Percentiles rank a stretch among this genome's conserved stretches.
These are phyloP conservation scores for Drosophila malerkotliana DNA, from an alignment of 1,140 invertebrate species.

Conservation along the genomic window DNA sequence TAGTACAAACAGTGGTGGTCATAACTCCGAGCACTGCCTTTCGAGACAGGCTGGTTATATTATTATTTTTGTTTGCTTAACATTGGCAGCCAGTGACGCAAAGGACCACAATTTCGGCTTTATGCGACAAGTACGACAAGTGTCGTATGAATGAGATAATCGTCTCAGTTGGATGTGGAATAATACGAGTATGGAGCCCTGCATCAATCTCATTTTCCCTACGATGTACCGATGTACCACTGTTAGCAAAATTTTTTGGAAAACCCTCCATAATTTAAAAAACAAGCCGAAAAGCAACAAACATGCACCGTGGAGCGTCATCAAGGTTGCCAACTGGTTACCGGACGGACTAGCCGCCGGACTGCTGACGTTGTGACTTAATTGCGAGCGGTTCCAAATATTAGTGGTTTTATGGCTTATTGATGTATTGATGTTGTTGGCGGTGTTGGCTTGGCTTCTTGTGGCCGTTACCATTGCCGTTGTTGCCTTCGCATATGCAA, in stretches of 20 bases:
- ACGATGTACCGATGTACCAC: slow-evolving; percentile 18
- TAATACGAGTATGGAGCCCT: too few species aligned
- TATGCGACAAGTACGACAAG: slow-evolving; percentile 10
- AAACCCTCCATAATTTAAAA: slow-evolving; percentile 39
- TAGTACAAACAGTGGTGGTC: slow-evolving; percentile 74
- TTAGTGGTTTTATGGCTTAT: slow-evolving; percentile 53
- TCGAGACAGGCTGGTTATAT: background rate
- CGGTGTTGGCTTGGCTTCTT: background rate
- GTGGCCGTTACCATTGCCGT: background rate
- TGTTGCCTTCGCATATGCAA: slow-evolving; percentile 27
- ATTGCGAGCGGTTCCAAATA: slow-evolving; percentile 64
- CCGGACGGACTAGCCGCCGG: slow-evolving; percentile 33
- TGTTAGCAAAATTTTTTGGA: slow-evolving; percentile 24
- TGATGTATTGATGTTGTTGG: slow-evolving; percentile 19
- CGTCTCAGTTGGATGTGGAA: background rate
- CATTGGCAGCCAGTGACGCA: slow-evolving; percentile 66
- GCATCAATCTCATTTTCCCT: background rate
- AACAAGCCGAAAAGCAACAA: slow-evolving; percentile 59
- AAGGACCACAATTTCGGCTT: slow-evolving; percentile 62
- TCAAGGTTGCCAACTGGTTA: slow-evolving; percentile 77
- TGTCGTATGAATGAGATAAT: background rate
- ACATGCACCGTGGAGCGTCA: slow-evolving; percentile 15
- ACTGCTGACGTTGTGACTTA: slow-evolving; percentile 50
- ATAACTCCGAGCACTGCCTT: slow-evolving; percentile 56
- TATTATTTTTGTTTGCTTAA: slow-evolving; percentile 66